Percentiles rank a stretch among this genome's conserved stretches.
These are phyloP conservation scores for Addax nasomaculatus DNA, from an alignment of 2,113 vertebrate genomes.

Conservation along the genomic window DNA sequence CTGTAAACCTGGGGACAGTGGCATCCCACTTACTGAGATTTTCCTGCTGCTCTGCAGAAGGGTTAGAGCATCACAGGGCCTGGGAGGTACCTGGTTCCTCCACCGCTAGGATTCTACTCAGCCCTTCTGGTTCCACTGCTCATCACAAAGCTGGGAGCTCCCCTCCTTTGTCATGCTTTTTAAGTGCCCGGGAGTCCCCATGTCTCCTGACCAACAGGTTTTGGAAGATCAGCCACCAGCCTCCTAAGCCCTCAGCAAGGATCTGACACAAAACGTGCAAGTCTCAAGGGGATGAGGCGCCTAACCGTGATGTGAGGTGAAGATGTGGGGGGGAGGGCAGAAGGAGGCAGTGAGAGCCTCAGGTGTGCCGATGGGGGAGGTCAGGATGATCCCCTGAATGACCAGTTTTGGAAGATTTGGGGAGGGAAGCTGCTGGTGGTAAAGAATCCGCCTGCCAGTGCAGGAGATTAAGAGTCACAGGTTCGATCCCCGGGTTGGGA, in stretches of 20 bases:
- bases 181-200: not conserved
- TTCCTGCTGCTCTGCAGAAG: not conserved
- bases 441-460: not conserved
- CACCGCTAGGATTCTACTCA: not conserved
- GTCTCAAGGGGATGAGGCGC: not conserved
- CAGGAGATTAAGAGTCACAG: not conserved
- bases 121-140: not conserved
- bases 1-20: not conserved
- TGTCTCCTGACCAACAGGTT: fast-evolving
- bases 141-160: fast-evolving
- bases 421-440: not conserved
- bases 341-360: not conserved
- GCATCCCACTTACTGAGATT: not conserved
- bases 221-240: not conserved
- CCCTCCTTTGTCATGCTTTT: not conserved
- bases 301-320: not conserved
- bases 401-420: not conserved
- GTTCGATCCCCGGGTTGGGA: not conserved
- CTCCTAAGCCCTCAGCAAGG: not conserved
- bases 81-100: not conserved
- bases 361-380: not conserved
- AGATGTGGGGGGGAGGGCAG: not conserved
- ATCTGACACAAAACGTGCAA: not conserved
- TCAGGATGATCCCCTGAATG: not conserved
- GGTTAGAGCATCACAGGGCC: not conserved